A percentile compares a stretch with the other conserved stretches of the same genome.
These are phyloP conservation scores for Gouania willdenowi DNA, from an alignment of 2,797 vertebrate species.

Conservation along the genomic window DNA sequence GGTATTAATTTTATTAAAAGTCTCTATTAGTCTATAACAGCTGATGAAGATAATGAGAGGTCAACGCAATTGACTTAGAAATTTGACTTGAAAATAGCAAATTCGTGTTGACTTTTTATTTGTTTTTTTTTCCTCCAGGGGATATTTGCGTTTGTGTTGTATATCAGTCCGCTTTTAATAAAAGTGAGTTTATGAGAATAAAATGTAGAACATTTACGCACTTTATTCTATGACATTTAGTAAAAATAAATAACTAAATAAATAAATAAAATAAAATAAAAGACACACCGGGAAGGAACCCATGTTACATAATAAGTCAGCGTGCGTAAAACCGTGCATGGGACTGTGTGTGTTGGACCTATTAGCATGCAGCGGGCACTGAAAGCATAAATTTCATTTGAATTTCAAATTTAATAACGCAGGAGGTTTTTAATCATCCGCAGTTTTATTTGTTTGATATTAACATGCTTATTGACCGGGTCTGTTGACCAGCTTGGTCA, in stretches of 20 bases:
- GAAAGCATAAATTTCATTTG: constrained; percentile 99
- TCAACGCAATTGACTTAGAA: constrained; percentile 20
- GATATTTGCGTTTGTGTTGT: constrained; percentile 7
- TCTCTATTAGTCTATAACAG: constrained; percentile 25
- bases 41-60: constrained; percentile 22
- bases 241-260: no score
- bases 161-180: constrained; percentile 26
- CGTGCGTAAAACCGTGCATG: constrained; percentile 52
- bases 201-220: constrained; percentile 38
- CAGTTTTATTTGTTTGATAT: constrained; percentile 99
- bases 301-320: constrained; percentile 67
- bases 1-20: constrained; percentile 35
- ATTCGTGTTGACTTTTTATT: constrained; percentile 4
- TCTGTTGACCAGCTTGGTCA: constrained; percentile 99
- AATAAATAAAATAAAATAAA: no score
- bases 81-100: constrained; percentile 7
- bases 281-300: constrained; percentile 33
- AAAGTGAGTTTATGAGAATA: constrained; percentile 35
- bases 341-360: constrained; percentile 77
- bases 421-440: constrained; percentile 99
- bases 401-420: constrained; percentile 99
- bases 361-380: constrained; percentile 93
- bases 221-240: constrained; percentile 48
- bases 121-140: background rate
- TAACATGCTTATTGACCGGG: constrained; percentile 99